Evolutionary conservation across 92 coral and sea anemone genomes (phyloP), one percentile per base, ranked within the genome.

Genomic region (Bergia puertoricense): DNA sequence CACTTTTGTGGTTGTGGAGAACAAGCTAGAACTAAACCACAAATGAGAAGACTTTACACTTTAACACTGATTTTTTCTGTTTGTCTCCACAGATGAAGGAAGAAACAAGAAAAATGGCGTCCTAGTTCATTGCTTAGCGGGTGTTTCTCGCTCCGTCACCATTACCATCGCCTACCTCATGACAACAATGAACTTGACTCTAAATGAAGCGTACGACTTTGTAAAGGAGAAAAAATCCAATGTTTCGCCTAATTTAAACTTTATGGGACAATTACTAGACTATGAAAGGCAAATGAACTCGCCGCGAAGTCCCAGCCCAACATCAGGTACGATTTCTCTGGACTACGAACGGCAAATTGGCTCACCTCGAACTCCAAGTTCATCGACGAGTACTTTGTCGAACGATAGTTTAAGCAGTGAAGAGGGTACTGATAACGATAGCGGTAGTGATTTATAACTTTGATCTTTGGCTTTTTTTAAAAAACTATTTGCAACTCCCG

Each of bases 221-320:
- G 99, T 97, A 20, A 97, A 97, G 85, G 96, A 94, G 86, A 94
- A 96, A 80, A 97, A 97, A 89, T 93, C 99, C 36, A 96, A 96
- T 72, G 98, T 97, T 11, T 95, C 98, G 14, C 99, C 99, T 5
- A 97, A 97, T 77, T 94, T 97, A 36, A 95, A 96, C 90, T 97
- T 97, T 69, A 97, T 97, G 99, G 99, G 99, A n/a, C 99, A 97
- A 74, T 88, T 97, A 6, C 86, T 97, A 43, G 99, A 97, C 69
- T 97, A 92, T 88, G 99, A 97, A 85, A 92, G 98, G 39, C 94
- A 96, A 6, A 89, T 95, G 3, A 86, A 86, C 54, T 92, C 95
- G 0, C 98, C 98, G 6, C 90, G 89, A 54, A 90, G 93, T 1
- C 91, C 91, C 7, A 93, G 99, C 74, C 98, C 96, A 6, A 96